Evolutionary conservation across 1,140 invertebrate genomes (phyloP).

Genomic region (Protaetia brevitarsis): DNA sequence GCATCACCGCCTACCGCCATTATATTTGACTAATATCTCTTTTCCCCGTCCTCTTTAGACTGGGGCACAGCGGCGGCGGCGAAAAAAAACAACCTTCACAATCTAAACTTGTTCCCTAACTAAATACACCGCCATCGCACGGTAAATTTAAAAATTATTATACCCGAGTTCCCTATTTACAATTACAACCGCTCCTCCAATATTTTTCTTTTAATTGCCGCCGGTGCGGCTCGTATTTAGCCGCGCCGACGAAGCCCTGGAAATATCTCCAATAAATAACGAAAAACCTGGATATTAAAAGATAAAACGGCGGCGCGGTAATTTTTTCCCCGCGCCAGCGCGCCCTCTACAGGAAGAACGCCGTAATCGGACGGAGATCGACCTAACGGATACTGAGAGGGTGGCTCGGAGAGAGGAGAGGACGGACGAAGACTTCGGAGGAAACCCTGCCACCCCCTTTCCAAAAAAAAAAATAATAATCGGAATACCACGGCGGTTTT

Average conservation of each 20-base stretch:
- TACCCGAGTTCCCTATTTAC: conserved; percentile 15
- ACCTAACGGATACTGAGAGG: not conserved
- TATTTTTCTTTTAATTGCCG: conserved; percentile 16
- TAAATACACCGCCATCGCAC: conserved; percentile 15
- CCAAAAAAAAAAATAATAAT: no score
- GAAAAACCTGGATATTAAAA: conserved; percentile 16
- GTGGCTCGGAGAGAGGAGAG: not conserved
- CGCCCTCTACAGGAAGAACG: not conserved
- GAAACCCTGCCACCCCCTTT: no score
- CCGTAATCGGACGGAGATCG: conserved; percentile 4
- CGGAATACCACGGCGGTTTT: conserved; percentile 7
- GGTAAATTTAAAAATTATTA: conserved; percentile 16
- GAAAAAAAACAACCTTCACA: conserved; percentile 11
- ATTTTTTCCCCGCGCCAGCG: not conserved
- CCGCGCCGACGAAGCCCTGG: conserved; percentile 1
- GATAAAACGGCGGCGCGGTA: not conserved
- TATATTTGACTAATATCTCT: conserved; percentile 3
- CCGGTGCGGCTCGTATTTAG: conserved; percentile 14
- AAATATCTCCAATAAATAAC: conserved; percentile 16
- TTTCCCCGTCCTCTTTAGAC: no score
- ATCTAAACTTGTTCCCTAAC: conserved; percentile 15
- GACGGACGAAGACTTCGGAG: not conserved
- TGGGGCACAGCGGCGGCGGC: no score
- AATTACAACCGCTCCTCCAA: conserved; percentile 13
- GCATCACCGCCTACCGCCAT: not conserved